Evolutionary conservation across 2,113 vertebrate genomes (phyloP).

Genomic region (Embiotoca jacksoni): DNA sequence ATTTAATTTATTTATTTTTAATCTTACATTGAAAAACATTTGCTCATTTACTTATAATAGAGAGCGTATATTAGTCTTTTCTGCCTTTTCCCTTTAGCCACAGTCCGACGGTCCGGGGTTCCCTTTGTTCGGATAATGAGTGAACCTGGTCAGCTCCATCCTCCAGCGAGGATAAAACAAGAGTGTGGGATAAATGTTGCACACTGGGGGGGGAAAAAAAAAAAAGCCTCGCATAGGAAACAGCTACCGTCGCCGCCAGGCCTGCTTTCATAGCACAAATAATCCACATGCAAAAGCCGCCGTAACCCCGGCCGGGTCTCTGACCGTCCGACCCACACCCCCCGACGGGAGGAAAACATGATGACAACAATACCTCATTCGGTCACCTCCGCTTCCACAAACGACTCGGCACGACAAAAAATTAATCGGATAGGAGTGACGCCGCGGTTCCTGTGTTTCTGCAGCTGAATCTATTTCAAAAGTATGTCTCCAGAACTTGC

Average conservation of each 20-base stretch:
- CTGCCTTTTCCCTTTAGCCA: neutral
- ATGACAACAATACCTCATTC: conserved; percentile 90
- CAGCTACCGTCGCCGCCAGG: neutral
- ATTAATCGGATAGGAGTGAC: conserved; percentile 55
- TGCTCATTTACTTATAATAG: no score
- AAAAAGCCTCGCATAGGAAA: neutral
- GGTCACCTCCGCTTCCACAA: conserved; percentile 86
- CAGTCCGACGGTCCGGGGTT: neutral
- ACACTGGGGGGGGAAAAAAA: neutral
- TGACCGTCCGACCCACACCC: conserved; percentile 67
- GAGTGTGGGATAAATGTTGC: neutral
- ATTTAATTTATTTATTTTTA: no score
- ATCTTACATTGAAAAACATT: neutral
- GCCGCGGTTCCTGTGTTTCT: conserved; percentile 26
- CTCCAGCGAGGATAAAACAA: neutral
- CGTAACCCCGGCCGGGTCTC: conserved; percentile 46
- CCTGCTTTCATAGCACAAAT: neutral
- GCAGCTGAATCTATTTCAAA: neutral
- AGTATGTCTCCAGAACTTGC: conserved; percentile 11
- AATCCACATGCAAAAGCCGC: conserved; percentile 11
- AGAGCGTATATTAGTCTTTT: neutral
- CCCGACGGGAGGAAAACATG: conserved; percentile 71
- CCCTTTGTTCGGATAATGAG: conserved; percentile 68
- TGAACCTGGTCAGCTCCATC: neutral
- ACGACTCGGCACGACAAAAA: conserved; percentile 79